These are phyloP conservation scores for Osmerus eperlanus DNA, from an alignment of 2,113 vertebrate genomes.

Conservation along the genomic window DNA sequence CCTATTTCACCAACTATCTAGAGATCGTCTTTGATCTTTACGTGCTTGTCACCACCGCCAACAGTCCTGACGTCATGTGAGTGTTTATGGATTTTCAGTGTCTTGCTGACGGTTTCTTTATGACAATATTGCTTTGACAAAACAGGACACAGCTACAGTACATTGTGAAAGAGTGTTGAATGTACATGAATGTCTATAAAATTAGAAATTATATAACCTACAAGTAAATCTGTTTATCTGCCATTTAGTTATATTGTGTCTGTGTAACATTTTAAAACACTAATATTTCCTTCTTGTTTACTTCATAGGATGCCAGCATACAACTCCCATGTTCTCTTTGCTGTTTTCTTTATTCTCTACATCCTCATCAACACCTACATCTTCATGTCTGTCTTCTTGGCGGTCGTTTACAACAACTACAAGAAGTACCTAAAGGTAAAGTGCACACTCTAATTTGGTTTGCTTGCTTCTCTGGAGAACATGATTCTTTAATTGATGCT, in stretches of 20 bases:
- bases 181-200: too few relatives aligned
- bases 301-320: conserved; percentile 89
- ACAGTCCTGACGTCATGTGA: conserved; percentile 93
- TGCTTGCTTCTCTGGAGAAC: too few relatives aligned
- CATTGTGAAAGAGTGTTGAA: too few relatives aligned
- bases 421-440: conserved; percentile 91
- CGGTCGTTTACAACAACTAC: conserved; percentile 95
- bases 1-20: conserved; percentile 85
- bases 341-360: conserved; percentile 87
- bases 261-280: too few relatives aligned
- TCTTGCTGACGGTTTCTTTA: background rate
- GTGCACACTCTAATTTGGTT: too few relatives aligned
- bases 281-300: too few relatives aligned
- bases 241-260: too few relatives aligned
- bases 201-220: too few relatives aligned
- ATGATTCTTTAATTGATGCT: too few relatives aligned
- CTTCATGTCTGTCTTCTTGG: conserved; percentile 96
- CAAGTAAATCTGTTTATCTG: too few relatives aligned
- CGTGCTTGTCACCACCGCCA: conserved; percentile 88
- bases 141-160: too few relatives aligned
- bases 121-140: too few relatives aligned
- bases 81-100: conserved; percentile 30
- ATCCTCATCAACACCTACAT: conserved; percentile 92
- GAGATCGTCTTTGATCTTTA: conserved; percentile 88
- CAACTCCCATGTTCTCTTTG: conserved; percentile 79